Evolutionary conservation across 2,888 invertebrate genomes (phyloP), one percentile per base, ranked within the genome.

Genomic region (Polyommatus iphigenia): DNA sequence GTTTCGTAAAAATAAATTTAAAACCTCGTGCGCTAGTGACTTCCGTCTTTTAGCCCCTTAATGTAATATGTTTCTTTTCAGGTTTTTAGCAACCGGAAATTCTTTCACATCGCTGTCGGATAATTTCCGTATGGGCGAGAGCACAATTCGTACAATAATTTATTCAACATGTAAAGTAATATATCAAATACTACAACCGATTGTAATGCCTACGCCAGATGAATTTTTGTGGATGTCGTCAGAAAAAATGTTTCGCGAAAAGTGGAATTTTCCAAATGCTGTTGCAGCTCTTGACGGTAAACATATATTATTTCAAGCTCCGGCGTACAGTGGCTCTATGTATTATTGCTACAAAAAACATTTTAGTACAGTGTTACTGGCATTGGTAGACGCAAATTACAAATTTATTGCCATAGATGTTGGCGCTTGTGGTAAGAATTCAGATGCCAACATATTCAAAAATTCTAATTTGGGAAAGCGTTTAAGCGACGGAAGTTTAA

Each of bases 51-150:
- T 32, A 32, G 32, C 32, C 32, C 32, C 32, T 54, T 54, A 54
- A 54, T 54, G 50, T 54, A 54, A 54, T 54, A 76, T 73, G n/a
- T 77, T 80, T 78, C 77, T 24, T 82, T 82, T 79, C 79, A 80
- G 80, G 78, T 82, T 50, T 13, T 4, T 50, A 13, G 13, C 13
- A 10, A 50, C 50, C 13, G 50, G 50, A 50, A 50, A 50, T 50
- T 50, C 50, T 50, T 50, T 50, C 15, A 50, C 50, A 50, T 50
- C 50, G 13, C 13, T 50, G 15, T 13, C 13, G 13, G 50, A 50
- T 50, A 50, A 50, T 13, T 50, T 50, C 15, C 50, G 50, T 13
- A 4, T 50, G 2, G 50, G 50, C 13, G 50, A 50, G 15, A 50
- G 50, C 15, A 50, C 50, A 10, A 50, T 50, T 15, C 13, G 50